Conservation (phyloP, 2,888 invertebrate genomes). For the Dolichopus griseipennis region DNA sequence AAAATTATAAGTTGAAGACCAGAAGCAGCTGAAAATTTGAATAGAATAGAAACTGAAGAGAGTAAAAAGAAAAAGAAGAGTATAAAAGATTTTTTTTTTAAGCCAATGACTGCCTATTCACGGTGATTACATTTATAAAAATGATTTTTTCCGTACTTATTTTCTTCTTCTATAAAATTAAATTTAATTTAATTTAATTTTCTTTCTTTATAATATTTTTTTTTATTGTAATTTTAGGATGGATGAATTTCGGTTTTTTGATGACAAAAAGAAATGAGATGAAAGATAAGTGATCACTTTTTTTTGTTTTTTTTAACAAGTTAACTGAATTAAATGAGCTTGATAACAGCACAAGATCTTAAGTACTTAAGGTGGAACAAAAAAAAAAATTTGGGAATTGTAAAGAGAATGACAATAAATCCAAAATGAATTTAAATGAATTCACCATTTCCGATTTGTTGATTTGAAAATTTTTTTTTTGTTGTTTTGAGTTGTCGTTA, state of each 20-base stretch:
- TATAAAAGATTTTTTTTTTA: neutral
- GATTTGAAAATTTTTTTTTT: neutral
- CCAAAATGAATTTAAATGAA: neutral
- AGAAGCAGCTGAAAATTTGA: neutral
- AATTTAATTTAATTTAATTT: neutral
- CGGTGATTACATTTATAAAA: constrained; percentile 1
- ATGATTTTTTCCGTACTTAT: neutral
- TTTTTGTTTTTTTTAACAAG: neutral
- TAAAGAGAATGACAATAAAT: neutral
- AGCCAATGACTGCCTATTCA: constrained; percentile 1
- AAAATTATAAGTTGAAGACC: neutral
- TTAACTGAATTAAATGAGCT: neutral
- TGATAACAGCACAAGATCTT: neutral
- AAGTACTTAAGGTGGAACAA: neutral
- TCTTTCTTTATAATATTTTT: neutral
- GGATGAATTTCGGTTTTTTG: neutral
- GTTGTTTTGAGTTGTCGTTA: too few species aligned
- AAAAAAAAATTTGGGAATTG: too few species aligned
- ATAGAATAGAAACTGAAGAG: neutral
- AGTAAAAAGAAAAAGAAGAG: neutral
- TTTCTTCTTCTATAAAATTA: neutral
- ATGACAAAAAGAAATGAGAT: neutral
- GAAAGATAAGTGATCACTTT: neutral
- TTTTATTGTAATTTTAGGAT: neutral
- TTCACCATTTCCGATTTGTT: neutral